phyloP scores from a whole-genome alignment of 2,113 vertebrate genomes.

The Pao palembangensis region DNA sequence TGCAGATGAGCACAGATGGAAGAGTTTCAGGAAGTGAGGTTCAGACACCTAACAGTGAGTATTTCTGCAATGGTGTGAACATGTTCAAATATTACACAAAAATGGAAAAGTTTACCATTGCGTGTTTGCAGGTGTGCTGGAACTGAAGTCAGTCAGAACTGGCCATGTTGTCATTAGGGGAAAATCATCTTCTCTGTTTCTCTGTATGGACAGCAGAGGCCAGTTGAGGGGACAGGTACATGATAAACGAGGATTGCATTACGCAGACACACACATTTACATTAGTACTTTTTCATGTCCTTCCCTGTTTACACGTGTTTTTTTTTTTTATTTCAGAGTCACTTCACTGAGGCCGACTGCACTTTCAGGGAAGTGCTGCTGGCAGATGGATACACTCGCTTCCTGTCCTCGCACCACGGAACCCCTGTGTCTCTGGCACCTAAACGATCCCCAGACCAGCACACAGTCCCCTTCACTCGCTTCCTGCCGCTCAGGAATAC shows the following conservation, averaged over 20 bases:
- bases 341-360: slow-evolving; percentile 64
- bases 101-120: background rate
- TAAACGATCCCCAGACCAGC: slow-evolving; percentile 36
- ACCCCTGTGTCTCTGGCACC: slow-evolving; percentile 63
- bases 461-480: slow-evolving; percentile 52
- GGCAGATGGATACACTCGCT: slow-evolving; percentile 70
- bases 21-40: slow-evolving; percentile 58
- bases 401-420: slow-evolving; percentile 59
- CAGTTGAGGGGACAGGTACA: slow-evolving; percentile 66
- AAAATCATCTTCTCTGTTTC: slow-evolving; percentile 59
- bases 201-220: slow-evolving; percentile 66
- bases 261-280: background rate
- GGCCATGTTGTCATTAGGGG: slow-evolving; percentile 66
- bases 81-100: background rate
- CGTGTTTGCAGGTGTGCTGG: slow-evolving; percentile 64
- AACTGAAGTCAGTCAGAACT: slow-evolving; percentile 63
- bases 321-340: slow-evolving; percentile 32
- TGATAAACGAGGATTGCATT: slow-evolving; percentile 9
- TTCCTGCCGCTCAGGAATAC: slow-evolving; percentile 65
- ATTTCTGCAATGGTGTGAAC: background rate
- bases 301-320: background rate
- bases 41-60: slow-evolving; percentile 64
- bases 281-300: background rate
- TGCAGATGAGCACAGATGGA: slow-evolving; percentile 69
- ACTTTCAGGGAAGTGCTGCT: slow-evolving; percentile 70